Base-by-base conservation (phyloP, 2,113 vertebrate genomes). In the Athene cunicularia region DNA sequence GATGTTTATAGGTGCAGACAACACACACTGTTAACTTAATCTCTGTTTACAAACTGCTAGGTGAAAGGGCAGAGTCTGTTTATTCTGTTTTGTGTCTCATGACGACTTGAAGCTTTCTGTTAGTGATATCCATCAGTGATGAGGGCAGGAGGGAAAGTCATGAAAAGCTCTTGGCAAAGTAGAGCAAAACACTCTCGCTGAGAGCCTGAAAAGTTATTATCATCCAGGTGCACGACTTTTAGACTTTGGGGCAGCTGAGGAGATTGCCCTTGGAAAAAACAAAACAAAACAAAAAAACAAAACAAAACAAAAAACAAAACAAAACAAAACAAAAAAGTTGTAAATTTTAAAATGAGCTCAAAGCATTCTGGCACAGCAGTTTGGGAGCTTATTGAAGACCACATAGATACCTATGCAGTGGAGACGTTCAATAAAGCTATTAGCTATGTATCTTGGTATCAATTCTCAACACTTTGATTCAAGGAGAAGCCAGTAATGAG, bases 1-100 rank as follows among this genome's bases (percentile, higher is more conserved):
- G 79, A 75, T 92, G 64, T 92, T 94, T 96, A 82, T 93, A 91
- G 89, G 88, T 85, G 89, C 62, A 96, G 91, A 93, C 83, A 96
- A 80, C 43, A 30, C 64, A 91, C 13, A 37, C 30, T 82, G 68
- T 84, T 88, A 95, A 90, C 66, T 96, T 96, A 94, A 96, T 95
- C 90, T 93, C 84, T 97, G 82, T 93, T 96, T 97, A 96, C 95
- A 96, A 97, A 96, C 91, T 90, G 60, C 37, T 45, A 74, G 55
- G 91, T 94, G 91, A 96, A 97, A 95, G 74, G 53, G 58, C 76
- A 95, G 74, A 52, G 41, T 12, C 55, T 88, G 89, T 83, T 95
- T 91, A 89, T 93, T 95, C 92, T 96, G 94, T 24, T 96, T 91
- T 33, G 0, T 43, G 43, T 96, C 93, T 96, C 52, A 24, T 71